A percentile compares a stretch with the other conserved stretches of the same genome.
Evolutionary conservation across 2,113 vertebrate species (phyloP).

Genomic region (Grammomys dolichurus): DNA sequence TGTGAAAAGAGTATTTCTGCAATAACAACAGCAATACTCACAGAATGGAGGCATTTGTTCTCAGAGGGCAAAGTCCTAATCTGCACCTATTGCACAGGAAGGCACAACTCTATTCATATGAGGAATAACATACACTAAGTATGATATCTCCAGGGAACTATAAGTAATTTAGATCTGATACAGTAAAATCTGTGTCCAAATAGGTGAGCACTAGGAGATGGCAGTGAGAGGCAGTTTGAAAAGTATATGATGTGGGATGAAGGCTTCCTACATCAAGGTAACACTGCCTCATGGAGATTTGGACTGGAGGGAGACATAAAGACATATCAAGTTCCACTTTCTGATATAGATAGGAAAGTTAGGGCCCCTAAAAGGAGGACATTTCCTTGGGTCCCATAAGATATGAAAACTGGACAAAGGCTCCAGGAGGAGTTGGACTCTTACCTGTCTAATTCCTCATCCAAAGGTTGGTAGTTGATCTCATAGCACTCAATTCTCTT

Average conservation of each 20-base stretch:
- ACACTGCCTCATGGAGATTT: constrained; percentile 70
- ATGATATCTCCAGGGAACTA: neutral
- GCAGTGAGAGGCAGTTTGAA: too few relatives aligned
- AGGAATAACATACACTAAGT: constrained; percentile 7
- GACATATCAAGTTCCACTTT: neutral
- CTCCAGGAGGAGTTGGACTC: neutral
- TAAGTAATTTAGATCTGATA: constrained; percentile 7
- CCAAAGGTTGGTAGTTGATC: constrained; percentile 91
- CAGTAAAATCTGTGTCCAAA: constrained; percentile 37
- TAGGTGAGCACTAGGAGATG: neutral
- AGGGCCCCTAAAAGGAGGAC: neutral
- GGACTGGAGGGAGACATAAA: constrained; percentile 42
- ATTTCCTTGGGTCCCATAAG: neutral
- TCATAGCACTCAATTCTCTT: constrained; percentile 95
- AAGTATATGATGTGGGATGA: neutral
- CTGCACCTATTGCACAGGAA: constrained; percentile 49
- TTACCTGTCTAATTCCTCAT: constrained; percentile 93
- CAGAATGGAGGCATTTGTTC: neutral
- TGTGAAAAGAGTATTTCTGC: constrained; percentile 40
- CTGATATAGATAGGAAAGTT: constrained; percentile 34
- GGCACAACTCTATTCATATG: constrained; percentile 25
- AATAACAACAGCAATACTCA: constrained; percentile 3
- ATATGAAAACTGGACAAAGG: neutral
- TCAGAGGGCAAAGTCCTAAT: constrained; percentile 23
- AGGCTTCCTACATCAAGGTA: constrained; percentile 43